Conservation (phyloP, 2,888 invertebrate genomes). For the Cantharis nigra region DNA sequence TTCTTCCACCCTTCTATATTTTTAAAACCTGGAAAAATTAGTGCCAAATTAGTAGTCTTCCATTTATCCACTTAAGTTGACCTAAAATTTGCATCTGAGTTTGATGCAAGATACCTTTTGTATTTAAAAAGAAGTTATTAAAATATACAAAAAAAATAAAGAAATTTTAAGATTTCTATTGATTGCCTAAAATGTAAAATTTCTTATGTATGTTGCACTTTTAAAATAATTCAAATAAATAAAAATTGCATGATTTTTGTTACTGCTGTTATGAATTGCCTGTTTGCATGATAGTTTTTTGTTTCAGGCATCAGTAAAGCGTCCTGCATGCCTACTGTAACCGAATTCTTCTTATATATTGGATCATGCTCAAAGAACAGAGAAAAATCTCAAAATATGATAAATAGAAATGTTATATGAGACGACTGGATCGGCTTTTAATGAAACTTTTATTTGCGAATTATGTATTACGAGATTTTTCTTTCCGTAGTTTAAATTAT, state of each 20-base stretch:
- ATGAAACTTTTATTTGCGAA: background rate
- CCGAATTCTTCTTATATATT: constrained; percentile 43
- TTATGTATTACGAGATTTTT: background rate
- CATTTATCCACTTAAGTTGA: background rate
- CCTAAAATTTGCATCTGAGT: background rate
- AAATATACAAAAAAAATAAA: too few species aligned
- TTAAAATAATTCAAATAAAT: background rate
- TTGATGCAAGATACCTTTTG: too few species aligned
- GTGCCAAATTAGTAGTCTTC: background rate
- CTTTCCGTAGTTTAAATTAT: background rate
- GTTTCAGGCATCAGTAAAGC: constrained; percentile 55
- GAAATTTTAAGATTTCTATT: background rate
- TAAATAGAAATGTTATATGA: background rate
- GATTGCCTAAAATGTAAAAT: background rate
- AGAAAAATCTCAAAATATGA: constrained; percentile 1
- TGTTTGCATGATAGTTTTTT: constrained; percentile 26
- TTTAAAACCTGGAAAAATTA: background rate
- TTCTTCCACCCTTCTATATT: background rate
- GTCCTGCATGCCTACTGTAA: constrained; percentile 67
- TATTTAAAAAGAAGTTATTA: too few species aligned
- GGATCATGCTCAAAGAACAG: constrained; percentile 19
- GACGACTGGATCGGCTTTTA: background rate
- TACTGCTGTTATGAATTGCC: background rate
- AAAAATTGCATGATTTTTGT: background rate
- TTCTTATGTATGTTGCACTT: background rate